A percentile compares a stretch with the other conserved stretches of the same genome.
These are phyloP conservation scores for Cheilosia urbana DNA, from an alignment of 2,888 invertebrate species.

Conservation along the genomic window DNA sequence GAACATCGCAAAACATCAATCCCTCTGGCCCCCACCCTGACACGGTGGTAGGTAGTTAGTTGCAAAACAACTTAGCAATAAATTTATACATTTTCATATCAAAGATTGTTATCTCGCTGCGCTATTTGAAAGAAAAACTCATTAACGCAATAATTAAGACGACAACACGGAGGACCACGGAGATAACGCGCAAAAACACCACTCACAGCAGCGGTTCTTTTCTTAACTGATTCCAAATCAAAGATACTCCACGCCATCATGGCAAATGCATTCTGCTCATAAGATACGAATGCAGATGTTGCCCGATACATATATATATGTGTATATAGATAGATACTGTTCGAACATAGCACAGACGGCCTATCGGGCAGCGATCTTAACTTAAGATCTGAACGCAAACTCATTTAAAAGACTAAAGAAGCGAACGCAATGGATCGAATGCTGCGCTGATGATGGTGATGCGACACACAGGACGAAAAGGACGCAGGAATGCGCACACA, in stretches of 20 bases:
- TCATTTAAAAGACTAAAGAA: constrained; percentile 52
- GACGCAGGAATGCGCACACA: constrained; percentile 70
- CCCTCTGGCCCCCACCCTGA: constrained; percentile 10
- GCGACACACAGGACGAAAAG: constrained; percentile 67
- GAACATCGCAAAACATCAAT: constrained; percentile 40
- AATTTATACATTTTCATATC: constrained; percentile 73
- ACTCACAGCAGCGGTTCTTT: constrained; percentile 57
- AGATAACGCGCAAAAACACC: constrained; percentile 78
- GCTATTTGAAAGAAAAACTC: constrained; percentile 80
- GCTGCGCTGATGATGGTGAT: constrained; percentile 22
- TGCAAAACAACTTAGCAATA: constrained; percentile 65
- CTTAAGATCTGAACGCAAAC: constrained; percentile 63
- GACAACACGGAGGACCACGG: constrained; percentile 80
- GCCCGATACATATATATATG: constrained; percentile 43
- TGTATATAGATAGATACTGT: constrained; percentile 22
- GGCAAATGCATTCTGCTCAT: constrained; percentile 58
- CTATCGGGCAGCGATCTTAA: constrained; percentile 61
- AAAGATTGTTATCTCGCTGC: constrained; percentile 64
- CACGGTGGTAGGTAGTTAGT: constrained; percentile 4
- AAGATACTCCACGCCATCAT: constrained; percentile 62
- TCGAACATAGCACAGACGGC: constrained; percentile 20
- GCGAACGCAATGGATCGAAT: constrained; percentile 3
- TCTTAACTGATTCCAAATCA: constrained; percentile 70
- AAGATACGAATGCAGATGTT: constrained; percentile 64
- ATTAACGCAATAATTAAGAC: constrained; percentile 82